These are phyloP conservation scores for Phrixothrix hirtus DNA, from an alignment of 2,888 invertebrate genomes.

Conservation along the genomic window DNA sequence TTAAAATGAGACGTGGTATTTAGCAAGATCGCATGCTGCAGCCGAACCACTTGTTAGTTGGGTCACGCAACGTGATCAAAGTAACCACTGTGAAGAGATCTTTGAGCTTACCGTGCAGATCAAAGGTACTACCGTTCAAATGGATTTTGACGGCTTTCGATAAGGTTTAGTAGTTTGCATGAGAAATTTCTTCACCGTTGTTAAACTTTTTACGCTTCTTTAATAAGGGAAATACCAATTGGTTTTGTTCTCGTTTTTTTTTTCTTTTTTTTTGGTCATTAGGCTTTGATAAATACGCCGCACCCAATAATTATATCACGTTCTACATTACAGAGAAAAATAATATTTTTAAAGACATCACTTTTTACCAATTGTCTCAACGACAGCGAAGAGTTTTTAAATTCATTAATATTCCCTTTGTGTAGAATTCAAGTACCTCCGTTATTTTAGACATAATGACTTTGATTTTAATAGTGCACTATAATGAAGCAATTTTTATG, in stretches of 20 bases:
- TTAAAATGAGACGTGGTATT: constrained; percentile 19
- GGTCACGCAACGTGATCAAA: constrained; percentile 29
- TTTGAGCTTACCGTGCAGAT: constrained; percentile 10
- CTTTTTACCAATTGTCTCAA: constrained; percentile 2
- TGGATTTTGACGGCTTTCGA: constrained; percentile 2
- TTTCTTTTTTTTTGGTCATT: too few species aligned
- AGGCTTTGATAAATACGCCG: too few species aligned
- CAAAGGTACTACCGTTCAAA: constrained; percentile 11
- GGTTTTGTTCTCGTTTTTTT: too few species aligned
- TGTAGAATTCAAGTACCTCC: background rate
- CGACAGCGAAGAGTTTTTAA: background rate
- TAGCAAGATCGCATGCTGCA: constrained; percentile 26
- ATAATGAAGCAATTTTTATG: constrained; percentile 8
- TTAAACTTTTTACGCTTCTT: too few species aligned
- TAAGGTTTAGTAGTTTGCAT: too few species aligned
- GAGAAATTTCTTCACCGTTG: too few species aligned
- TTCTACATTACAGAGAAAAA: too few species aligned
- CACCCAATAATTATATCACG: too few species aligned
- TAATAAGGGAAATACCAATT: too few species aligned
- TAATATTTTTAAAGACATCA: too few species aligned
- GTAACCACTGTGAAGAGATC: constrained; percentile 22
- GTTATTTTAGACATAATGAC: background rate
- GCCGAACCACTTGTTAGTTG: constrained; percentile 25
- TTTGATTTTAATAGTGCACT: constrained; percentile 1
- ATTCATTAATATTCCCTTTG: background rate